Conservation (phyloP, 2,113 vertebrate species). For the Rhynchopsitta pachyrhyncha region DNA sequence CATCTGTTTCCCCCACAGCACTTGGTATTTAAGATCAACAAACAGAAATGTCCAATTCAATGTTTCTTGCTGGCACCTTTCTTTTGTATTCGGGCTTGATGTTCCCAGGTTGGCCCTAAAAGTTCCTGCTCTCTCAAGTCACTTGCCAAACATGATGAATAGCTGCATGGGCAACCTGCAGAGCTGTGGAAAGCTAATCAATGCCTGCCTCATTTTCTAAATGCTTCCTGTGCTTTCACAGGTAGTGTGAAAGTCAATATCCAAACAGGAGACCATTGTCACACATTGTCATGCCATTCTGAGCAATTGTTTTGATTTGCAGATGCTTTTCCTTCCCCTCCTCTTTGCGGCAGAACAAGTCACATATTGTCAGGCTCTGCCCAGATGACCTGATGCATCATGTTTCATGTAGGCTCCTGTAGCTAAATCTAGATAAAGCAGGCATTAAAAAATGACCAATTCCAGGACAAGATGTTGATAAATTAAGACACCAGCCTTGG, state of each 20-base stretch:
- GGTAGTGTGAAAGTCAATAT: slow-evolving; percentile 11
- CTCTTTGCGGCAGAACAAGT: neutral
- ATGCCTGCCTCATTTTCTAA: slow-evolving; percentile 5
- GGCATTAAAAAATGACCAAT: neutral
- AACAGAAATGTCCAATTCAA: neutral
- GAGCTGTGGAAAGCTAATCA: slow-evolving; percentile 32
- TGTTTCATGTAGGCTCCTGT: neutral
- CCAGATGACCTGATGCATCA: neutral
- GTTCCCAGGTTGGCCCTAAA: neutral
- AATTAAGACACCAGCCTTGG: neutral
- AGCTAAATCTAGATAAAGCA: neutral
- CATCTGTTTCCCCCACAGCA: neutral
- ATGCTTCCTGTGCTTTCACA: slow-evolving; percentile 5
- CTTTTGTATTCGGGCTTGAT: neutral
- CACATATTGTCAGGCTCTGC: neutral
- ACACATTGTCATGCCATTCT: neutral
- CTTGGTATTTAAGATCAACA: neutral
- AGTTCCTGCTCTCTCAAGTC: neutral
- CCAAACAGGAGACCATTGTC: neutral
- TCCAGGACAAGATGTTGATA: neutral
- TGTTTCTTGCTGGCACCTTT: neutral
- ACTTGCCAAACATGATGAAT: slow-evolving; percentile 13
- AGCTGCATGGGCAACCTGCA: neutral
- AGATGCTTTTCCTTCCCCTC: slow-evolving; percentile 5
- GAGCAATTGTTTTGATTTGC: slow-evolving; percentile 5